Evolutionary conservation across 37 sponge, comb jelly and placozoan species (phyloP), one percentile per base, ranked within the genome.

Genomic region (Sycon ciliatum): DNA sequence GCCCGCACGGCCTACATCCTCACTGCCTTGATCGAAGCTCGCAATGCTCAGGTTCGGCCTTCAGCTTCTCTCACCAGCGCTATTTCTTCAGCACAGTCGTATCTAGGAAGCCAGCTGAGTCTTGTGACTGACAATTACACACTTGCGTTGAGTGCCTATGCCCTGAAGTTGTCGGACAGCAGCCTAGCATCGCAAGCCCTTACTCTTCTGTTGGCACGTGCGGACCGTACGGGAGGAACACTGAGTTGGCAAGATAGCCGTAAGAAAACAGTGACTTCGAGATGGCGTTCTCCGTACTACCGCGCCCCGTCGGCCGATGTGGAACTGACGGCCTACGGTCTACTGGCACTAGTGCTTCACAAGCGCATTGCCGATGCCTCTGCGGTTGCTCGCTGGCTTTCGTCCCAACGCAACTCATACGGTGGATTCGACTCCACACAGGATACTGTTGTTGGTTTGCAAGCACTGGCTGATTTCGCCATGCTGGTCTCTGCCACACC

Each of bases 361-460:
- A 11, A 38, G 9, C 52, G 30, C 39, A 38, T 68, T 22, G 11
- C 46, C 9, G 70, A 16, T 24, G 70, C 23, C 18, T 18, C 22
- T 36, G 11, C 70, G 11, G 55, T 38, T 24, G 70, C 70, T 22
- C 9, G n/a, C 9, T 68, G 70, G 70, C 70, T 68, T 9, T 22
- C 23, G 7, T 20, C 9, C 9, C 70, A 68, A 22, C 9, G 70
- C 18, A 68, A 68, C 30, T 57, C 53, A 22, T 20, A 32, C 16
- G 70, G 70, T 22, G 70, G 70, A 36, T 68, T 13, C 23, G 9
- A 40, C 11, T 68, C 70, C 9, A 68, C 70, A 32, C 70, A 68
- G 70, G 70, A 60, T 18, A 60, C 63, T 9, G 11, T 9, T 24
- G 32, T 60, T 60, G 63, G 22, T 22, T 24, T 60, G 27, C 63